These are phyloP conservation scores for Chrysomallon squamiferum DNA, from an alignment of 1,140 invertebrate species.

Conservation along the genomic window DNA sequence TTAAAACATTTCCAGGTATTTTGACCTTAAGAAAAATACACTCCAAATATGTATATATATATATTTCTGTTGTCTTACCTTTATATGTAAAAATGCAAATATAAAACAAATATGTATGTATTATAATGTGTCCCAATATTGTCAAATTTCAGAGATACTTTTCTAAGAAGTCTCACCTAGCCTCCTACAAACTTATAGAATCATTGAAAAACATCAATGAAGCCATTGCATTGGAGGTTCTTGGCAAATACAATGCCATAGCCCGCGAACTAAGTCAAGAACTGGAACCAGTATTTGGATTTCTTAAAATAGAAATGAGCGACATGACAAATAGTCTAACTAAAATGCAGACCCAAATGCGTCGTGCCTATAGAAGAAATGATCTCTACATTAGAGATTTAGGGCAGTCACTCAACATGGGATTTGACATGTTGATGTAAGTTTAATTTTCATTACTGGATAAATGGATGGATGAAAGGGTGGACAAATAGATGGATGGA, in stretches of 20 bases:
- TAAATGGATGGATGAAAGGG: no score
- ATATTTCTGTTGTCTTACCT: no score
- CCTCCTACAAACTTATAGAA: slow-evolving; percentile 16
- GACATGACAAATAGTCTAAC: slow-evolving; percentile 23
- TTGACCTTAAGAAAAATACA: no score
- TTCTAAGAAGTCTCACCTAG: slow-evolving; percentile 14
- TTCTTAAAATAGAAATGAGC: slow-evolving; percentile 28
- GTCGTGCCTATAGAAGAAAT: slow-evolving; percentile 41
- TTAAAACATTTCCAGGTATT: no score
- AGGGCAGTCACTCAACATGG: slow-evolving; percentile 17
- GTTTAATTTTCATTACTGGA: slow-evolving; percentile 12
- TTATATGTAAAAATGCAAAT: no score
- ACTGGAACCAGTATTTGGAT: slow-evolving; percentile 25
- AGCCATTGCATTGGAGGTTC: slow-evolving; percentile 21
- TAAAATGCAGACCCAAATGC: slow-evolving; percentile 25
- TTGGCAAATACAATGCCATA: slow-evolving; percentile 34
- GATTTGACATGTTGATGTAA: slow-evolving; percentile 33
- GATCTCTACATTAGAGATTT: slow-evolving; percentile 41
- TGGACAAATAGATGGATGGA: no score
- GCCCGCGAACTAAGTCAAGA: slow-evolving; percentile 35
- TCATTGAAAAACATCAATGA: background rate
- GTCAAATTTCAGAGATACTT: slow-evolving; percentile 13
- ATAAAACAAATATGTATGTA: no score
- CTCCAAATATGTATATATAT: no score
- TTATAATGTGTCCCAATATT: no score